These are phyloP conservation scores for Prorops nasuta DNA, from an alignment of 1,140 invertebrate genomes.

Conservation along the genomic window DNA sequence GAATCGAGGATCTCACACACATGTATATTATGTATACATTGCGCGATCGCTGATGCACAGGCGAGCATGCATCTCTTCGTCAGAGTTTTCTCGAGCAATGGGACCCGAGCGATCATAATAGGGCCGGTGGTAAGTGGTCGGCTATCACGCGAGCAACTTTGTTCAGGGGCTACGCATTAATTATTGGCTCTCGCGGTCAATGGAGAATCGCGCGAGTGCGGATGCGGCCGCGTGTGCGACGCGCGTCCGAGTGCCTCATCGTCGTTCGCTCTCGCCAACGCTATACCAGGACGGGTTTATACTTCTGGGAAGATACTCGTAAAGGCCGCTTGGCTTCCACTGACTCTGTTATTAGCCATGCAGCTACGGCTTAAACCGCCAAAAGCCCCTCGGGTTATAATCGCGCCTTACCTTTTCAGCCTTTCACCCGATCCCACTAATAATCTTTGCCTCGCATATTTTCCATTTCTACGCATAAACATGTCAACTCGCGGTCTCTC, in stretches of 20 bases:
- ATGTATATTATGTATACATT: no score
- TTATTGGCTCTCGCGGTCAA: slow-evolving; percentile 21
- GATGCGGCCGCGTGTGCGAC: no score
- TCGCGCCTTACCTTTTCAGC: slow-evolving; percentile 39
- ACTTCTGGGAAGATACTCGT: slow-evolving; percentile 55
- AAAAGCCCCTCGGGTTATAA: slow-evolving; percentile 40
- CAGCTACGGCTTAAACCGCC: slow-evolving; percentile 39
- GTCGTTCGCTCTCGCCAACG: no score
- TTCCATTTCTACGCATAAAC: not conserved
- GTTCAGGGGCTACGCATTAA: slow-evolving; percentile 16
- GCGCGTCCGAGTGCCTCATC: no score
- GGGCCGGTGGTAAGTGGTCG: no score
- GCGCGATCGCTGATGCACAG: no score
- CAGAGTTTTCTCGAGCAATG: no score
- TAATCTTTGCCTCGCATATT: slow-evolving; percentile 23
- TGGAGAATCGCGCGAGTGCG: slow-evolving; percentile 15
- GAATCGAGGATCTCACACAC: no score
- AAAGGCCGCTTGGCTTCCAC: slow-evolving; percentile 48
- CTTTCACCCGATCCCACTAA: slow-evolving; percentile 43
- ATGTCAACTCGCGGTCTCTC: no score
- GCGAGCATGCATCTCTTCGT: slow-evolving; percentile 20
- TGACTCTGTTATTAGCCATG: slow-evolving; percentile 52
- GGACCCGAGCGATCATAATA: no score
- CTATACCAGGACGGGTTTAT: no score
- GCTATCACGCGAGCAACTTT: slow-evolving; percentile 25